A percentile compares a stretch with the other conserved stretches of the same genome.
Evolutionary conservation across 2,797 vertebrate genomes (phyloP).

Genomic region (Takifugu rubripes): DNA sequence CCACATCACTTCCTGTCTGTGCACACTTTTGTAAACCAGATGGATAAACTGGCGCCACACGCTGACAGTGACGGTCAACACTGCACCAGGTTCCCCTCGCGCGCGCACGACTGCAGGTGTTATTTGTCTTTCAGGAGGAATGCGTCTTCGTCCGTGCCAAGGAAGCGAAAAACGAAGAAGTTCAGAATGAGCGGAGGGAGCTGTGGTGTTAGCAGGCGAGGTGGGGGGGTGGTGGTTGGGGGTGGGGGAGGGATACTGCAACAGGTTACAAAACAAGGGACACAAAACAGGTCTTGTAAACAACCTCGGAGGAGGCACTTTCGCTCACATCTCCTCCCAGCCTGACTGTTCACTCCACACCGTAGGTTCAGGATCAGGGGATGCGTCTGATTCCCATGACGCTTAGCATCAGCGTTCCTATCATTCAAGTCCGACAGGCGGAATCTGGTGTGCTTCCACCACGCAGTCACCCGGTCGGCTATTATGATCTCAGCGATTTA

Average conservation of each 20-base stretch:
- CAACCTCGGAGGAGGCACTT: conserved; percentile 48
- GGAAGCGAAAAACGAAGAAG: no score
- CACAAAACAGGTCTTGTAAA: conserved; percentile 73
- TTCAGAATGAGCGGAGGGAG: no score
- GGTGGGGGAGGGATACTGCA: conserved; percentile 47
- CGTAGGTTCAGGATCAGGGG: neutral
- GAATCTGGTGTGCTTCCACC: conserved; percentile 17
- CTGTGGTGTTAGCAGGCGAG: no score
- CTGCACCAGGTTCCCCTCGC: conserved; percentile 20
- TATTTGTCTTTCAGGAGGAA: conserved; percentile 14
- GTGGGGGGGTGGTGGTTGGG: neutral
- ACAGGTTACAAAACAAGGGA: conserved; percentile 61
- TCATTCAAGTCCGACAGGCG: conserved; percentile 47
- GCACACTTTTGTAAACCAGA: conserved; percentile 36
- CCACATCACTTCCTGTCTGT: conserved; percentile 14
- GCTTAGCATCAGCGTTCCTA: conserved; percentile 15
- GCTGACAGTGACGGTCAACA: conserved; percentile 16
- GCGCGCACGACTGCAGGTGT: neutral
- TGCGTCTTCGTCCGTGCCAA: no score
- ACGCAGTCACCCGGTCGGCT: conserved; percentile 24
- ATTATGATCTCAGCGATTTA: conserved; percentile 32
- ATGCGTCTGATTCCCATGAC: conserved; percentile 23
- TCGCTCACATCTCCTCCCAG: conserved; percentile 4
- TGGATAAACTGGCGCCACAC: conserved; percentile 38
- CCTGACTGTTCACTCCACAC: no score